phyloP scores from a whole-genome alignment of 1,140 invertebrate genomes.

The Drosophila seguyi region DNA sequence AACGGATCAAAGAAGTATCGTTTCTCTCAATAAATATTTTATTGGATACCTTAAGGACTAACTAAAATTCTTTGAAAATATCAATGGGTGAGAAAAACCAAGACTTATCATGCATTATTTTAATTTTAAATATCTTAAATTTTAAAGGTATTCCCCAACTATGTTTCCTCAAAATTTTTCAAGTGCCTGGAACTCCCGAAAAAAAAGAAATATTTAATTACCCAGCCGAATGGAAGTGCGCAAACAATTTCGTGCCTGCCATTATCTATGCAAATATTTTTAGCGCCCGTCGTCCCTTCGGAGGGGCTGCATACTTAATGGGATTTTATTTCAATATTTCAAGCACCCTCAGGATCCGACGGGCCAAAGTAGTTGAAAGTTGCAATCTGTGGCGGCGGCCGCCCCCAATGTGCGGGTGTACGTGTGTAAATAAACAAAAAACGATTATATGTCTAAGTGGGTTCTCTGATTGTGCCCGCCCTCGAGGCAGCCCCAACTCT shows the following conservation, averaged over 20 bases:
- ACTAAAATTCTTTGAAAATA: not conserved
- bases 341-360: slow-evolving; percentile 42
- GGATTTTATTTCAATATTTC: slow-evolving; percentile 78
- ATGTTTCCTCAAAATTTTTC: not conserved
- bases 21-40: too few species aligned
- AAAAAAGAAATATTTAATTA: slow-evolving; percentile 60
- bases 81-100: too few species aligned
- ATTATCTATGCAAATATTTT: slow-evolving; percentile 76
- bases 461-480: slow-evolving; percentile 19
- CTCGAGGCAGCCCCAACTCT: slow-evolving; percentile 3
- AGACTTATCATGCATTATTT: not conserved
- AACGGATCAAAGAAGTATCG: too few species aligned
- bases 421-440: slow-evolving; percentile 36
- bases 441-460: slow-evolving; percentile 38
- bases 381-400: slow-evolving; percentile 46
- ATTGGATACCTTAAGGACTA: too few species aligned
- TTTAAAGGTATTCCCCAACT: not conserved
- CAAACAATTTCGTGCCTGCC: slow-evolving; percentile 51
- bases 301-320: slow-evolving; percentile 42
- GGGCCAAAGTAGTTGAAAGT: slow-evolving; percentile 55
- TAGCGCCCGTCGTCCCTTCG: slow-evolving; percentile 6
- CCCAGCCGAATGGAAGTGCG: slow-evolving; percentile 39
- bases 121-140: too few species aligned
- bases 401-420: slow-evolving; percentile 1
- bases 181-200: not conserved